phyloP scores from a whole-genome alignment of 2,888 invertebrate species.

The Osmoderma eremita region DNA sequence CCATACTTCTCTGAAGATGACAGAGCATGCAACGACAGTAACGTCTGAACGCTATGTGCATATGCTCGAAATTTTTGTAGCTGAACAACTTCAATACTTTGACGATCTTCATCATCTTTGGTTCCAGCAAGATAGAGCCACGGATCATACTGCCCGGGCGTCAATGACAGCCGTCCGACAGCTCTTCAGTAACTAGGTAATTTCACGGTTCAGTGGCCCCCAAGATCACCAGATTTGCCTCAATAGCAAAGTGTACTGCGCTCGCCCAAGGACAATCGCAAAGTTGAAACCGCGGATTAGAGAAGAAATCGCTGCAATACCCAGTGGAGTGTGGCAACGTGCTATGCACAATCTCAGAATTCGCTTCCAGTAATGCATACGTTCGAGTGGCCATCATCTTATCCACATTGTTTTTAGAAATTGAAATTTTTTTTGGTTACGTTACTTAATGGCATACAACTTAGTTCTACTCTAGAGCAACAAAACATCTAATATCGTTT shows the following conservation, averaged over 20 bases:
- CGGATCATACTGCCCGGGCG: background rate
- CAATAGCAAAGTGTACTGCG: background rate
- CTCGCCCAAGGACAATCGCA: background rate
- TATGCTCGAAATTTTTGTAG: background rate
- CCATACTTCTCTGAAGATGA: conserved; percentile 3
- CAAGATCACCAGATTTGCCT: background rate
- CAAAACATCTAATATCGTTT: background rate
- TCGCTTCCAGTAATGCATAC: conserved; percentile 10
- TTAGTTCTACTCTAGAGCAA: background rate
- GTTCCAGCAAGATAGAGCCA: conserved; percentile 9
- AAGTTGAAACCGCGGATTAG: background rate
- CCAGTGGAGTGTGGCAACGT: background rate
- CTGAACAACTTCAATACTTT: conserved; percentile 1
- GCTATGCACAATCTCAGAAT: conserved; percentile 5
- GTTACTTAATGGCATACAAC: background rate
- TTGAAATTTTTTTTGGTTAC: background rate
- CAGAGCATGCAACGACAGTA: conserved; percentile 3
- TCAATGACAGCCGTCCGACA: background rate
- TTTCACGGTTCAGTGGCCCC: background rate
- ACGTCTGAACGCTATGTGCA: background rate
- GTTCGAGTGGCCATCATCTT: background rate
- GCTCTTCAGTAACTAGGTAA: conserved; percentile 7
- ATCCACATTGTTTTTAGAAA: background rate
- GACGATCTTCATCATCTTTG: background rate
- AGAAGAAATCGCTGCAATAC: conserved; percentile 8